Evolutionary conservation across 2,113 vertebrate species (phyloP), one percentile per base, ranked within the genome.

Genomic region (Rhodinocichla rosea): DNA sequence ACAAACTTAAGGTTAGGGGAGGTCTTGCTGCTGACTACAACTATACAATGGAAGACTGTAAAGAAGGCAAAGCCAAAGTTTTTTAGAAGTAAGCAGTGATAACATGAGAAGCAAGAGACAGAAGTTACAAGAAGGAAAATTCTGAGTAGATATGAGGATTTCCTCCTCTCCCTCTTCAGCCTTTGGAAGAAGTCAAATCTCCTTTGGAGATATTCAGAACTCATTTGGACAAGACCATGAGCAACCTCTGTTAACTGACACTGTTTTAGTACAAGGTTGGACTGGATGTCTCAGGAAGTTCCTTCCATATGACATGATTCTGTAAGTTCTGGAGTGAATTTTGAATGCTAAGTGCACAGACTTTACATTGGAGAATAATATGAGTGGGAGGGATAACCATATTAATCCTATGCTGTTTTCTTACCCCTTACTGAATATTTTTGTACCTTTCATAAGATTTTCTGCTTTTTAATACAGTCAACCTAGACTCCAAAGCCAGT

Each of bases 151-250:
- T 68, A 37, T 24, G 13, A 76, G 17, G 15, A 87, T 62, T 89
- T 83, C 1, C 3, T 2, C 8, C 2, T 23, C 33, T 33, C 7
- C 1, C 1, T 20, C 2, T 28, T 50, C 33, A 83, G 5, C 5
- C 4, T 50, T 63, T 69, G 33, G 17, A 91, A 78, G 20, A 73
- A 75, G 22, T 45, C 7, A 75, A 19, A 37, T 89, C 47, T 75
- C 27, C 14, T 13, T 40, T 40, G 7, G 7, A 40, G 5, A 37
- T 63, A 57, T 8, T 83, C 24, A 82, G n/a, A 57, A 79, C 7
- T 60, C 56, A 71, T 3, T 5, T 67, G 4, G 26, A 44, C 15
- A 45, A 67, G 30, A 37, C 28, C 8, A 10, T 39, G 13, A 78
- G 10, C 11, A 69, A 18, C 4, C 3, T 71, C 10, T 44, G 18